phyloP scores from a whole-genome alignment of 2,888 invertebrate species.

The Cataglyphis cursor region DNA sequence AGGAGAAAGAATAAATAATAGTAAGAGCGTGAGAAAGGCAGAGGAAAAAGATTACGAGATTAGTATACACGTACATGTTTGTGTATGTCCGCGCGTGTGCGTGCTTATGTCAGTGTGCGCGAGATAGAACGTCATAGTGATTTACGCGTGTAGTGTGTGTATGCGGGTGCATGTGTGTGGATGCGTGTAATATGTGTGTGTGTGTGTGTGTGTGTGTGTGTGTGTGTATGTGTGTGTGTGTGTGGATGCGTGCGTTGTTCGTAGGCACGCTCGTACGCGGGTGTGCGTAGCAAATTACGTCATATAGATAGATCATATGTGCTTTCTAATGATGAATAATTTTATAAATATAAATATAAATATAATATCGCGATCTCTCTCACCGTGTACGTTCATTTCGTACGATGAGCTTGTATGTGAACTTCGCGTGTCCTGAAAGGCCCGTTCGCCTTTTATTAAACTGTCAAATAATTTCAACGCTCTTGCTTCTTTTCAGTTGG shows the following conservation, averaged over 20 bases:
- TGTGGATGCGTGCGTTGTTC: slow-evolving; percentile 71
- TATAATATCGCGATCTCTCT: slow-evolving; percentile 83
- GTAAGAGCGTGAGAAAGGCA: background rate
- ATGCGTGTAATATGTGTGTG: slow-evolving; percentile 48
- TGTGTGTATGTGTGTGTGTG: slow-evolving; percentile 58
- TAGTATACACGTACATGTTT: slow-evolving; percentile 64
- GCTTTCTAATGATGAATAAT: slow-evolving; percentile 86
- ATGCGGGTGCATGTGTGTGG: slow-evolving; percentile 26
- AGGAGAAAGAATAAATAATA: background rate
- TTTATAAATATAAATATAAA: slow-evolving; percentile 86
- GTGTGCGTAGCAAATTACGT: slow-evolving; percentile 83
- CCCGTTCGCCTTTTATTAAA: slow-evolving; percentile 62
- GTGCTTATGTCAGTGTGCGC: slow-evolving; percentile 41
- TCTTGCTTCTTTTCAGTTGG: slow-evolving; percentile 51
- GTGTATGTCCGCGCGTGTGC: slow-evolving; percentile 68
- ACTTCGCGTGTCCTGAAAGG: slow-evolving; percentile 38
- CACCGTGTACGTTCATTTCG: slow-evolving; percentile 75
- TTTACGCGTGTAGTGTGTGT: slow-evolving; percentile 42
- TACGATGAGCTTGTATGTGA: slow-evolving; percentile 55
- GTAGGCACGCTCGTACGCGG: slow-evolving; percentile 77
- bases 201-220: slow-evolving; percentile 54
- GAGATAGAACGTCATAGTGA: slow-evolving; percentile 26
- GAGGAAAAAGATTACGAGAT: slow-evolving; percentile 10
- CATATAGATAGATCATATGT: slow-evolving; percentile 85
- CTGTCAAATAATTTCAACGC: slow-evolving; percentile 60